phyloP scores from a whole-genome alignment of 1,140 invertebrate species.

The Lineus longissimus region DNA sequence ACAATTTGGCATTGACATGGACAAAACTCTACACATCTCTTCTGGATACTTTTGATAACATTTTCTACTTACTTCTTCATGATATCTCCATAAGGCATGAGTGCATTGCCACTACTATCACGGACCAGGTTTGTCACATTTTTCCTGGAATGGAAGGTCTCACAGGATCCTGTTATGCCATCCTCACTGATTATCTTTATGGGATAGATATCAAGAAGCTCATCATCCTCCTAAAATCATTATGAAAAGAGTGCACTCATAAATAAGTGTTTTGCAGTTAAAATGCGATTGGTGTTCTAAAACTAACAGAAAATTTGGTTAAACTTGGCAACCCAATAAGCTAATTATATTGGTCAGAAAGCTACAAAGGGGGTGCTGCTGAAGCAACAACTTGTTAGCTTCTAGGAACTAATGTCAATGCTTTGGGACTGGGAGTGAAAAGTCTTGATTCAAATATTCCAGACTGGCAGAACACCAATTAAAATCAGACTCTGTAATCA shows the following conservation, averaged over 20 bases:
- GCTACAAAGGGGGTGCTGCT: too few species aligned
- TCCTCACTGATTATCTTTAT: slow-evolving; percentile 43
- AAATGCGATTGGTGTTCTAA: not conserved
- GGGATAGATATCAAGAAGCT: slow-evolving; percentile 65
- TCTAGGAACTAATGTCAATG: too few species aligned
- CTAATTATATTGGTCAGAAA: not conserved
- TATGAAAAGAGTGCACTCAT: not conserved
- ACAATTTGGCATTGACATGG: not conserved
- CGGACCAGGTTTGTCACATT: slow-evolving; percentile 52
- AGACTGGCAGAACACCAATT: not conserved
- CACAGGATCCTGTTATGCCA: slow-evolving; percentile 67
- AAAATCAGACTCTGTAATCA: not conserved
- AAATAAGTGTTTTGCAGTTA: not conserved
- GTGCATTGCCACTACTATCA: slow-evolving; percentile 6
- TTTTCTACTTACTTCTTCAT: slow-evolving; percentile 30
- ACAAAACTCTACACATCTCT: not conserved
- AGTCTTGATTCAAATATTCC: not conserved
- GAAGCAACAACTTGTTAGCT: too few species aligned
- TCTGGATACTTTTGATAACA: not conserved
- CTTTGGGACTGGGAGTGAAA: not conserved
- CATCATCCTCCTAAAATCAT: not conserved
- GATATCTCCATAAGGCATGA: slow-evolving; percentile 7
- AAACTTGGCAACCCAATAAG: not conserved
- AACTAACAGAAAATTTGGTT: too few species aligned
- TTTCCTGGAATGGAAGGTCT: slow-evolving; percentile 58